Evolutionary conservation across 2,797 vertebrate species (phyloP), one percentile per base, ranked within the genome.

Genomic region (Natrix natrix): DNA sequence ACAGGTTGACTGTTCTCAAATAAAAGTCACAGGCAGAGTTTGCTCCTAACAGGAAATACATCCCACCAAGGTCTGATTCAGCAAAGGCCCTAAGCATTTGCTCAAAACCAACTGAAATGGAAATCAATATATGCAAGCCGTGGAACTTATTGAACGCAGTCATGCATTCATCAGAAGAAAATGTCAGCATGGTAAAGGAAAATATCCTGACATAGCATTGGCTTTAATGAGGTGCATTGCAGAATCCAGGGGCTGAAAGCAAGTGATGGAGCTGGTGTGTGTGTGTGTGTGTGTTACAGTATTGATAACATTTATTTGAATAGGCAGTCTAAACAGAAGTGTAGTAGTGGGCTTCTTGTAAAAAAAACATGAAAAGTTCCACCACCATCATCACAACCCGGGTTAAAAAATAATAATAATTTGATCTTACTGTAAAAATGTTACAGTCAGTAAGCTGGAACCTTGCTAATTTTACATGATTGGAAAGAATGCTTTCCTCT

Each of bases 141-240:
- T 60, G 94, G 20, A 91, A 91, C 14, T n/a, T 69, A 92, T 78
- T 93, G 92, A 93, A 94, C 90, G 57, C 93, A 91, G 48, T 32
- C 5, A 52, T 90, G 56, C 2, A 87, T 94, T 94, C 28, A 93
- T 24, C 90, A 94, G 88, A 14, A 93, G n/a, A 87, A 92, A 95
- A 96, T 93, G 60, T 6, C 48, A 94, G 17, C 13, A 66, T 54
- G 57, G 93, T 48, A 93, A 89, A 93, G 52, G 32, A 66, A 91
- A 90, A 59, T 7, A 91, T 37, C 83, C 90, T 69, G 59, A 63
- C 87, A 59, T 66, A 87, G 2, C 92, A 32, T 74, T 87, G 66
- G 90, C 13, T 12, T 87, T 93, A 95, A 8, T 59, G 60, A 2
- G 55, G 11, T 87, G 54, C 1, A 69, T 83, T 94, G 28, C 4